phyloP scores from a whole-genome alignment of 2,888 invertebrate genomes.

The Amphipoea oculea region DNA sequence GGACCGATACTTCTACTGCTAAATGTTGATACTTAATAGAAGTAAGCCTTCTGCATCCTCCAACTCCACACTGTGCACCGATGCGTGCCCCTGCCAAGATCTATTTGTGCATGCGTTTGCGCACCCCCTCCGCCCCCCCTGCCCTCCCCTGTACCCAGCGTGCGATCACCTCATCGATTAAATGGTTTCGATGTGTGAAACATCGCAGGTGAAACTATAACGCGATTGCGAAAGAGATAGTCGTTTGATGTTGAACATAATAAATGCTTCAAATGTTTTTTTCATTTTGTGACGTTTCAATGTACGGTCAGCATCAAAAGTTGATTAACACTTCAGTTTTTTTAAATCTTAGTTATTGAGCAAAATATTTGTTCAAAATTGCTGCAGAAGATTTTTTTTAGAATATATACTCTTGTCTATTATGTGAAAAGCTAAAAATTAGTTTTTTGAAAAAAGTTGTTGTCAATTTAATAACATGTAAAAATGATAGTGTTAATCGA shows the following conservation, averaged over 20 bases:
- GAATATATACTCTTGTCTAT: too few species aligned
- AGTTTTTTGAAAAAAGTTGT: too few species aligned
- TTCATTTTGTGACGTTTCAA: neutral
- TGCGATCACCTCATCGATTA: constrained; percentile 70
- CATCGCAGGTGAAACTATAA: constrained; percentile 55
- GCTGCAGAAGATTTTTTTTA: too few species aligned
- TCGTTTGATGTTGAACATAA: neutral
- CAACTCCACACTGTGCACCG: constrained; percentile 7
- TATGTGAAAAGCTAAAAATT: too few species aligned
- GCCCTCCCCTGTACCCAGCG: neutral
- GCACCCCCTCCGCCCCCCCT: constrained; percentile 31
- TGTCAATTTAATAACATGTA: too few species aligned
- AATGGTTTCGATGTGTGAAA: constrained; percentile 59
- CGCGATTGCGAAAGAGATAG: constrained; percentile 13
- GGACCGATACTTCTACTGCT: neutral
- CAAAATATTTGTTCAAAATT: too few species aligned
- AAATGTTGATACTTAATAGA: neutral
- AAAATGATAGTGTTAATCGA: too few species aligned
- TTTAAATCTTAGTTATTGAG: too few species aligned
- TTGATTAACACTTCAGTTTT: too few species aligned
- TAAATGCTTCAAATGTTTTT: neutral
- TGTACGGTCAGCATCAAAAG: too few species aligned
- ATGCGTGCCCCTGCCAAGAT: constrained; percentile 74
- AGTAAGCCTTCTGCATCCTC: constrained; percentile 34
- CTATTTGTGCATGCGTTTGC: constrained; percentile 72